Conservation (phyloP, 1,140 invertebrate genomes). For the Drosophila melanogaster region DNA sequence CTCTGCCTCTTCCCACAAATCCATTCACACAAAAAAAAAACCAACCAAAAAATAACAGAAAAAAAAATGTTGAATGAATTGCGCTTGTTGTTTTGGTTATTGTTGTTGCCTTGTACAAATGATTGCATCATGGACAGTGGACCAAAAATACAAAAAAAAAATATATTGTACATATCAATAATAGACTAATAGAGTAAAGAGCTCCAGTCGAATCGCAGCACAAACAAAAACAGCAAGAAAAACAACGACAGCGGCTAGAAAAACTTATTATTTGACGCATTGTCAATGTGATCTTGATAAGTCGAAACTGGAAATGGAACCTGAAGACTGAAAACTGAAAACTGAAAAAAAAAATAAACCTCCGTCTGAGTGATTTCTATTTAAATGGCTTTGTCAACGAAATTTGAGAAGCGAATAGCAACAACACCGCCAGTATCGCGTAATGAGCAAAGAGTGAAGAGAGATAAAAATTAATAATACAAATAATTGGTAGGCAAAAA, state of each 20-base stretch:
- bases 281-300: conserved; percentile 83
- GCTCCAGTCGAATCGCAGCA: conserved; percentile 28
- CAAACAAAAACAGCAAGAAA: conserved; percentile 1
- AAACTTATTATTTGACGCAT: conserved; percentile 80
- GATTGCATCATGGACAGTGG: conserved; percentile 77
- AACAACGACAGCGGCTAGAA: conserved; percentile 21
- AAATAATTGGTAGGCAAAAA: conserved; percentile 64
- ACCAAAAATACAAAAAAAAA: conserved; percentile 38
- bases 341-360: conserved; percentile 1
- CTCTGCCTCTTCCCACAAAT: conserved; percentile 11
- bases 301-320: conserved; percentile 55
- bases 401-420: conserved; percentile 64
- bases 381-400: conserved; percentile 83
- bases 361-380: conserved; percentile 75
- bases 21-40: conserved; percentile 20
- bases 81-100: conserved; percentile 30
- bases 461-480: conserved; percentile 82
- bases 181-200: conserved; percentile 74
- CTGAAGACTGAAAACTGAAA: not conserved
- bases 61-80: conserved; percentile 43
- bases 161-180: conserved; percentile 54
- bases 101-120: conserved; percentile 48
- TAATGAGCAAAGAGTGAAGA: conserved; percentile 82
- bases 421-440: conserved; percentile 49
- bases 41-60: conserved; percentile 1